Conservation (phyloP, 2,888 invertebrate species). For the Clistopyga incitator region DNA sequence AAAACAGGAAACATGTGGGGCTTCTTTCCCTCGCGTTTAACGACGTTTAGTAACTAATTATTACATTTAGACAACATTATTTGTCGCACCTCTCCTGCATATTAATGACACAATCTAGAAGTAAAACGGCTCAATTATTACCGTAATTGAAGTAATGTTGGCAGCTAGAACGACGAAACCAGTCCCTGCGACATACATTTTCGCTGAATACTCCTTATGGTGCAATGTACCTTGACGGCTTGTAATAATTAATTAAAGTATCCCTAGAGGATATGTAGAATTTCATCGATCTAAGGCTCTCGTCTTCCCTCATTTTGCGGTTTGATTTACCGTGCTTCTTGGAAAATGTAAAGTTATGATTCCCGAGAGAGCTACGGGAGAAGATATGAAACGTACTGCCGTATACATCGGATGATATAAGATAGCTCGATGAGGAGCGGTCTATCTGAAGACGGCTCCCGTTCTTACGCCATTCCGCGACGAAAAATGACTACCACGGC, state of each 20-base stretch:
- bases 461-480: neutral
- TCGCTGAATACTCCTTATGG: conserved; percentile 2
- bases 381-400: conserved; percentile 34
- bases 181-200: conserved; percentile 6
- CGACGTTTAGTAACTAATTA: neutral
- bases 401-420: conserved; percentile 6
- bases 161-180: neutral
- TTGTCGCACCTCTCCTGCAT: no score
- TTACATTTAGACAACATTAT: neutral
- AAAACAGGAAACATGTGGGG: neutral
- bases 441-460: neutral
- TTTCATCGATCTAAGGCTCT: conserved; percentile 42
- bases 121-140: conserved; percentile 9
- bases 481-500: conserved; percentile 13
- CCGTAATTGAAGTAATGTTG: neutral
- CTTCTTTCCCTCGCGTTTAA: neutral
- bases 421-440: conserved; percentile 35
- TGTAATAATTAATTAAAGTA: conserved; percentile 53
- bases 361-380: conserved; percentile 62
- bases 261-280: conserved; percentile 37
- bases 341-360: conserved; percentile 76
- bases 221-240: neutral
- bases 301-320: conserved; percentile 40
- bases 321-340: conserved; percentile 73
- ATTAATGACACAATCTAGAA: conserved; percentile 1